Percentiles rank a stretch among this genome's conserved stretches.
Conservation (phyloP, 2,797 vertebrate species). For the Amazonetta brasiliensis region DNA sequence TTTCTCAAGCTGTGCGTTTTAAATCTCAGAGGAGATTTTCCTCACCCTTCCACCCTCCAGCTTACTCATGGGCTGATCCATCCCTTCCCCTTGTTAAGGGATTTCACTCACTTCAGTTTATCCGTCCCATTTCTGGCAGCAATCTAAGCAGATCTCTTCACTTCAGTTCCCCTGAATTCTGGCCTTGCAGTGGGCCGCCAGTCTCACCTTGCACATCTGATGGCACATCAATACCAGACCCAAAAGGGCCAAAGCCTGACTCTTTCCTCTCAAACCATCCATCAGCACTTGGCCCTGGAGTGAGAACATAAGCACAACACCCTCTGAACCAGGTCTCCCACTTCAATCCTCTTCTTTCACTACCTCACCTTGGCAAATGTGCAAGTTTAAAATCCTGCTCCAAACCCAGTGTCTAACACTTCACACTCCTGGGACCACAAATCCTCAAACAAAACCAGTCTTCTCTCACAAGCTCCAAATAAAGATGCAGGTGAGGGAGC, state of each 20-base stretch:
- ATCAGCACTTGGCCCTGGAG: not conserved
- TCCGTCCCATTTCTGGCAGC: rapidly evolving
- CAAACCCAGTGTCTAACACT: not conserved
- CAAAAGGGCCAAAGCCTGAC: not conserved
- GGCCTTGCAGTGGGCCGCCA: rapidly evolving
- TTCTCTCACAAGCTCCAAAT: not conserved
- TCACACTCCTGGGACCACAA: not conserved
- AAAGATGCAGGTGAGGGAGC: not conserved
- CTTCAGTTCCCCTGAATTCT: not conserved
- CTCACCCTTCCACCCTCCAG: not conserved
- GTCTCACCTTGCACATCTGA: not conserved
- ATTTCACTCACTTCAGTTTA: not conserved
- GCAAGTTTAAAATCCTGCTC: not conserved
- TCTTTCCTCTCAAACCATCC: not conserved
- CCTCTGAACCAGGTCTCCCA: not conserved
- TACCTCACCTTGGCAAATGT: not conserved
- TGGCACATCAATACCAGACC: not conserved
- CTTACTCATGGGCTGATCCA: not conserved
- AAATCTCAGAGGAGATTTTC: not conserved
- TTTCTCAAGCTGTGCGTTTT: not conserved
- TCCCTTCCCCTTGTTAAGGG: not conserved
- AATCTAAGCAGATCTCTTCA: not conserved
- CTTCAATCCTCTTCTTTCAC: not conserved
- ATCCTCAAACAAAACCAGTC: not conserved
- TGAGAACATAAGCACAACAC: not conserved